These are phyloP conservation scores for Nudaria mundana DNA, from an alignment of 2,888 invertebrate genomes.

Conservation along the genomic window DNA sequence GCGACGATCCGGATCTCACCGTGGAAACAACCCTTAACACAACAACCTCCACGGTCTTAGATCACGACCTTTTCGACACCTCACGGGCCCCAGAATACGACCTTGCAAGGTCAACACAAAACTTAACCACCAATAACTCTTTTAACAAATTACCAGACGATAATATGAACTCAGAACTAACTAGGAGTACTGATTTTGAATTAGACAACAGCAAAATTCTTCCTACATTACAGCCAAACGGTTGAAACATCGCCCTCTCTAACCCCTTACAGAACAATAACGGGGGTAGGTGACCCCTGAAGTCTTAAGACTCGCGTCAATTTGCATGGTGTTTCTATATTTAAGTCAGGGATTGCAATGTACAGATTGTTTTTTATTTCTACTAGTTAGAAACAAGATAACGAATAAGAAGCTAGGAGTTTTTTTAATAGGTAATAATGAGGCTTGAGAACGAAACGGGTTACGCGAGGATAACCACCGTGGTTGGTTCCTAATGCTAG, in stretches of 20 bases:
- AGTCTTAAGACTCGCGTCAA: conserved; percentile 40
- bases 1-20: conserved; percentile 51
- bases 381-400: conserved; percentile 36
- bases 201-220: conserved; percentile 65
- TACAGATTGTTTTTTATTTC: conserved; percentile 44
- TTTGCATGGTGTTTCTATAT: conserved; percentile 44
- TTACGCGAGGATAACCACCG: conserved; percentile 63
- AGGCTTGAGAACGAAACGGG: conserved; percentile 41
- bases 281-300: conserved; percentile 67
- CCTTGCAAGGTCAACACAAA: conserved; percentile 27
- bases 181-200: conserved; percentile 45
- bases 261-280: conserved; percentile 49
- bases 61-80: conserved; percentile 58
- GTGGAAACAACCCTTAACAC: conserved; percentile 52
- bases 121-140: conserved; percentile 40
- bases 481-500: conserved; percentile 70
- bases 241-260: conserved; percentile 46
- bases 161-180: conserved; percentile 73
- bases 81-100: conserved; percentile 51
- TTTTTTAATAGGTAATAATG: conserved; percentile 33
- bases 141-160: conserved; percentile 68
- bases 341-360: conserved; percentile 53
- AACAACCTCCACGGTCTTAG: conserved; percentile 37
- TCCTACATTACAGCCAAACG: conserved; percentile 72
- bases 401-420: conserved; percentile 51